Evolutionary conservation across 2,888 invertebrate species (phyloP).

Genomic region (Cinara cedri): DNA sequence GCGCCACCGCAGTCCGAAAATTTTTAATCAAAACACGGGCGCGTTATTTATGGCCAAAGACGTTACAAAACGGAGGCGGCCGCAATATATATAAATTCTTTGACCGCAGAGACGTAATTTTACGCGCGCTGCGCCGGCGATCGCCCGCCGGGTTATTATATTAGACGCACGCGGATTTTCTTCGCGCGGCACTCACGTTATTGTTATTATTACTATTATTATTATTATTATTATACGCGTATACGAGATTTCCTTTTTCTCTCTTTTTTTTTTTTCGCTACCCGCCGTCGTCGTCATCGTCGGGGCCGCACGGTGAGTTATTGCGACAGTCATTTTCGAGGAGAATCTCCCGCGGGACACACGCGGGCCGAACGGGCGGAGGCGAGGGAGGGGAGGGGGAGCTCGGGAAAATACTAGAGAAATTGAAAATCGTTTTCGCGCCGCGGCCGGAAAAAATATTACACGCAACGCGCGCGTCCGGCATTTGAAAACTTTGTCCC

Average conservation of each 20-base stretch:
- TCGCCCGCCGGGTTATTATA: not conserved
- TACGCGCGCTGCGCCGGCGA: not conserved
- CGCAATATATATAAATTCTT: not conserved
- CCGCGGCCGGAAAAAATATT: not conserved
- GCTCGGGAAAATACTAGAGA: conserved; percentile 9
- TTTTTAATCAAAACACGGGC: conserved; percentile 37
- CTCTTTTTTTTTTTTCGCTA: not conserved
- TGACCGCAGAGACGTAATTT: not conserved
- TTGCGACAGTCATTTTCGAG: not conserved
- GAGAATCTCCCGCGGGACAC: not conserved
- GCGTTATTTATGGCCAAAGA: conserved; percentile 31
- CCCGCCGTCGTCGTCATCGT: too few species aligned
- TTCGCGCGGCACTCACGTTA: too few species aligned
- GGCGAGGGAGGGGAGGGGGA: not conserved
- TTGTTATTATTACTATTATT: too few species aligned
- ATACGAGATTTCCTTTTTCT: too few species aligned
- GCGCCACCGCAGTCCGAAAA: not conserved
- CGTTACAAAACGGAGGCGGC: not conserved
- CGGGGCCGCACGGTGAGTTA: conserved; percentile 21
- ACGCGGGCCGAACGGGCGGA: not conserved
- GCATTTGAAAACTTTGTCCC: too few species aligned
- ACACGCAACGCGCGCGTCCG: too few species aligned
- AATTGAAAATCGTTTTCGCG: conserved; percentile 39
- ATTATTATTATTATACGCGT: too few species aligned
- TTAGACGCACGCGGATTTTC: too few species aligned